Evolutionary conservation across 1,140 invertebrate species (phyloP).

Genomic region (Drosophila bocki): DNA sequence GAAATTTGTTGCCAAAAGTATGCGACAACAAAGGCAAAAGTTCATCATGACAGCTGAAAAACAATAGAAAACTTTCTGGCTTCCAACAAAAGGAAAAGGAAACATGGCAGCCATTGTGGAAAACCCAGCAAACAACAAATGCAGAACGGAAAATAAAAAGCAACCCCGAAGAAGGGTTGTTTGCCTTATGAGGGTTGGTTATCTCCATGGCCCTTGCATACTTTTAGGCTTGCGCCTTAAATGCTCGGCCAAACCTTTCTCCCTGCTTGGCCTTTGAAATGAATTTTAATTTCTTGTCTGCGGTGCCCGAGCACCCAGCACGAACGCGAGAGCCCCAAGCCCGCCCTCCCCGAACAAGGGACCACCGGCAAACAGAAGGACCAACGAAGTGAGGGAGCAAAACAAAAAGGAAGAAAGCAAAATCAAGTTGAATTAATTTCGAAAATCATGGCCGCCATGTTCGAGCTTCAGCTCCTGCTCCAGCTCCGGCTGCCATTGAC

Average conservation of each 20-base stretch:
- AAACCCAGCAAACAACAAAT: constrained; percentile 33
- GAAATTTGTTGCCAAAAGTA: constrained; percentile 80
- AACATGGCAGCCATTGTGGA: constrained; percentile 72
- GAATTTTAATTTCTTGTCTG: constrained; percentile 84
- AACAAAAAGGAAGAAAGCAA: constrained; percentile 81
- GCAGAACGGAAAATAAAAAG: constrained; percentile 27
- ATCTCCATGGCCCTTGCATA: constrained; percentile 61
- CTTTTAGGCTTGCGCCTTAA: constrained; percentile 82
- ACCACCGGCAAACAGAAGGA: constrained; percentile 25
- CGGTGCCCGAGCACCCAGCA: constrained; percentile 37
- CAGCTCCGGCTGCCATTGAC: constrained; percentile 58
- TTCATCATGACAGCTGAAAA: constrained; percentile 76
- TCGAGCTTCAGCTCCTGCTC: constrained; percentile 11
- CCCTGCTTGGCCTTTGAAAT: constrained; percentile 64
- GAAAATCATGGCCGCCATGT: constrained; percentile 79
- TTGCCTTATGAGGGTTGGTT: constrained; percentile 59
- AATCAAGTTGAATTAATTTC: constrained; percentile 84
- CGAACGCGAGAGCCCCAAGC: neutral
- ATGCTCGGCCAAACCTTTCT: constrained; percentile 59
- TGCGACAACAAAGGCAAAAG: constrained; percentile 74
- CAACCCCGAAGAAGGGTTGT: constrained; percentile 61
- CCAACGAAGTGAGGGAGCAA: constrained; percentile 50
- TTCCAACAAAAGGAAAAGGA: constrained; percentile 71
- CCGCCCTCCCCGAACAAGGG: neutral
- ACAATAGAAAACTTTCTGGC: constrained; percentile 74